Percentiles rank a stretch among this genome's conserved stretches.
phyloP scores from a whole-genome alignment of 1,140 invertebrate species.

The Ceratina australensis region DNA sequence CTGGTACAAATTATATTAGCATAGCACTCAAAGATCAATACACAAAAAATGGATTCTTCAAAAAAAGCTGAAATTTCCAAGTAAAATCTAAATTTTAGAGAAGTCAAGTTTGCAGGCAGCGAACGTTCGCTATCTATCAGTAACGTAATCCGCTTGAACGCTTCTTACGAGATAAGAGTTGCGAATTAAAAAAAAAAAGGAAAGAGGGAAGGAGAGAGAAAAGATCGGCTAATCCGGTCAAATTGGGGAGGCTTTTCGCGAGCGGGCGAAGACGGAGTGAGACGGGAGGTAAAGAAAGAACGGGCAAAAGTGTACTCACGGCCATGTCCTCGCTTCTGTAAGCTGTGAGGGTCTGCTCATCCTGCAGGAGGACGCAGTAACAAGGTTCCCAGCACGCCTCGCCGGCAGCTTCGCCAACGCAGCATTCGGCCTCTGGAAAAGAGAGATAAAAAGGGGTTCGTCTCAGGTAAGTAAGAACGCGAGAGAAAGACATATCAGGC shows the following conservation, averaged over 20 bases:
- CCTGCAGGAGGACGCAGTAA: slow-evolving; percentile 92
- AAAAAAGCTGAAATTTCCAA: neutral
- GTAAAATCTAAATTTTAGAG: too few relatives aligned
- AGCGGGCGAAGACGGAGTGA: neutral
- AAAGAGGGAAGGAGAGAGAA: neutral
- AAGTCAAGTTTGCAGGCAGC: neutral
- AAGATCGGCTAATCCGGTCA: neutral
- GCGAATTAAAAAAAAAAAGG: neutral
- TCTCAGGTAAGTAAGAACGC: slow-evolving; percentile 36
- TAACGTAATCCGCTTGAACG: slow-evolving; percentile 26
- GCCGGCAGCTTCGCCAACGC: slow-evolving; percentile 71
- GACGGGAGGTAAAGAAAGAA: neutral
- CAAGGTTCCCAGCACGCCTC: slow-evolving; percentile 89
- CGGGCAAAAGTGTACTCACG: slow-evolving; percentile 81
- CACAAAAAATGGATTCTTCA: neutral
- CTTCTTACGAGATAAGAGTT: slow-evolving; percentile 13
- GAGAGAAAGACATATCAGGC: slow-evolving; percentile 16
- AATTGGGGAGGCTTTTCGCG: slow-evolving; percentile 2
- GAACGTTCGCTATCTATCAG: neutral
- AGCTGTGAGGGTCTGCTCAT: slow-evolving; percentile 90
- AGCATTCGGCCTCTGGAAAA: slow-evolving; percentile 77
- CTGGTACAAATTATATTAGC: too few relatives aligned
- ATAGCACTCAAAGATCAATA: too few relatives aligned
- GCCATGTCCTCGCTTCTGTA: slow-evolving; percentile 93
- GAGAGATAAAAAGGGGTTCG: slow-evolving; percentile 20